Evolutionary conservation across 2,888 invertebrate species (phyloP).

Genomic region (Drosophila neutralis): DNA sequence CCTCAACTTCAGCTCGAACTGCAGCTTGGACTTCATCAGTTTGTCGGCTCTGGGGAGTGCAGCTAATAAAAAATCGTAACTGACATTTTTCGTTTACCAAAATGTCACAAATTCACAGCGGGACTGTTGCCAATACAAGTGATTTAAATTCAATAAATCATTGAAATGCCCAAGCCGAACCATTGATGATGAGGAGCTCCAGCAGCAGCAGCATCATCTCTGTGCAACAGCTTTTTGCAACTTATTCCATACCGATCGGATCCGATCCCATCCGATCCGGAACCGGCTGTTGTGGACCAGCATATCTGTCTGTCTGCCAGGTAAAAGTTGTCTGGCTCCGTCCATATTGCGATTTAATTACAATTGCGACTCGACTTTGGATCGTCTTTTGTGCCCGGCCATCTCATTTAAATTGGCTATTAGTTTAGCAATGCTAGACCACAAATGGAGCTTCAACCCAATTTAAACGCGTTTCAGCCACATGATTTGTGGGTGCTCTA

Average conservation of each 20-base stretch:
- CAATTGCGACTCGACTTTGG: constrained; percentile 61
- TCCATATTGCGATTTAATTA: constrained; percentile 75
- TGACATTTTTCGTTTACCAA: constrained; percentile 84
- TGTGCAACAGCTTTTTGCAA: constrained; percentile 9
- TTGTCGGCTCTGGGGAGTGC: constrained; percentile 24
- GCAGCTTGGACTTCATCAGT: constrained; percentile 14
- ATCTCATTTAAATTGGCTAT: constrained; percentile 78
- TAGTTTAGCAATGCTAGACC: constrained; percentile 48
- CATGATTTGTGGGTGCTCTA: constrained; percentile 58
- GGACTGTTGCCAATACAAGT: constrained; percentile 84
- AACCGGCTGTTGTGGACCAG: constrained; percentile 31
- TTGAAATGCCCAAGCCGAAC: constrained; percentile 64
- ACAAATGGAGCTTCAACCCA: constrained; percentile 30
- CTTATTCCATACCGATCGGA: constrained; percentile 40
- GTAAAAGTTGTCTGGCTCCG: constrained; percentile 57
- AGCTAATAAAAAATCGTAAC: constrained; percentile 83
- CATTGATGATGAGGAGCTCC: constrained; percentile 67
- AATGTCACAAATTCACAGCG: constrained; percentile 84
- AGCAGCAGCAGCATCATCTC: constrained; percentile 31
- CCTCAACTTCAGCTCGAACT: constrained; percentile 9
- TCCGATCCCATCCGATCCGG: constrained; percentile 27
- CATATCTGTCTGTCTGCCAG: constrained; percentile 27
- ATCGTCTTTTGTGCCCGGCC: constrained; percentile 37
- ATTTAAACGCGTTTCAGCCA: constrained; percentile 29
- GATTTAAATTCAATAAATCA: constrained; percentile 85